These are phyloP conservation scores for Formicarius rufipectus DNA, from an alignment of 2,113 vertebrate genomes.

Conservation along the genomic window DNA sequence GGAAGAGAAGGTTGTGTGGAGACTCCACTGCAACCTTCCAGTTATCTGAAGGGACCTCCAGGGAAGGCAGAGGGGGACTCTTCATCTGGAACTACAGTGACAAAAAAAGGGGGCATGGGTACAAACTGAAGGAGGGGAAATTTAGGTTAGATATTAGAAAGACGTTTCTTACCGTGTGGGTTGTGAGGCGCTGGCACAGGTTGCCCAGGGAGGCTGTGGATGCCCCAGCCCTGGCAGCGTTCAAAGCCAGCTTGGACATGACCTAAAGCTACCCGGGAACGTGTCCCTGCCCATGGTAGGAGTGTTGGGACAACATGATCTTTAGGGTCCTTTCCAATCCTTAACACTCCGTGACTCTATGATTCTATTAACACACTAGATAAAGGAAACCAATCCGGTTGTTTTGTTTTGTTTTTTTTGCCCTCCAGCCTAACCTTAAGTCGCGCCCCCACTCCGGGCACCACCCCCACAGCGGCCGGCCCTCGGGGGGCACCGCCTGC, in stretches of 20 bases:
- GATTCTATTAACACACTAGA: too few species aligned
- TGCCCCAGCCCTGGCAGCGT: neutral
- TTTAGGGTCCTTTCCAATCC: neutral
- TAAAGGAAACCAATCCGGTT: neutral
- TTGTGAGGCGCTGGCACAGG: too few species aligned
- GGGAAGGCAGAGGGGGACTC: neutral
- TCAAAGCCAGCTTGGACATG: neutral
- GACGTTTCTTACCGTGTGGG: neutral
- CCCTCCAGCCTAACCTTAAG: neutral
- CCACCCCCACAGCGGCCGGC: accelerated
- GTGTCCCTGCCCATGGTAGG: neutral
- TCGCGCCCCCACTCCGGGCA: accelerated
- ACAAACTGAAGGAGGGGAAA: neutral
- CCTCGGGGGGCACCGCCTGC: too few species aligned
- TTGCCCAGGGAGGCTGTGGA: neutral
- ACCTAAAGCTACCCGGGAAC: neutral
- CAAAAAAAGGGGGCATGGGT: neutral
- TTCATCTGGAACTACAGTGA: accelerated
- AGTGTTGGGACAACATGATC: too few species aligned
- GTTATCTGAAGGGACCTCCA: neutral
- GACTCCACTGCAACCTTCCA: neutral
- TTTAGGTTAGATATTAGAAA: neutral
- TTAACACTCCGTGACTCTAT: neutral
- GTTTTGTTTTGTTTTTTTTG: accelerated
- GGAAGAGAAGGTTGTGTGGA: neutral